A percentile compares a stretch with the other conserved stretches of the same genome.
Evolutionary conservation across 2,113 vertebrate species (phyloP).

Genomic region (Hydrochoerus hydrochaeris): DNA sequence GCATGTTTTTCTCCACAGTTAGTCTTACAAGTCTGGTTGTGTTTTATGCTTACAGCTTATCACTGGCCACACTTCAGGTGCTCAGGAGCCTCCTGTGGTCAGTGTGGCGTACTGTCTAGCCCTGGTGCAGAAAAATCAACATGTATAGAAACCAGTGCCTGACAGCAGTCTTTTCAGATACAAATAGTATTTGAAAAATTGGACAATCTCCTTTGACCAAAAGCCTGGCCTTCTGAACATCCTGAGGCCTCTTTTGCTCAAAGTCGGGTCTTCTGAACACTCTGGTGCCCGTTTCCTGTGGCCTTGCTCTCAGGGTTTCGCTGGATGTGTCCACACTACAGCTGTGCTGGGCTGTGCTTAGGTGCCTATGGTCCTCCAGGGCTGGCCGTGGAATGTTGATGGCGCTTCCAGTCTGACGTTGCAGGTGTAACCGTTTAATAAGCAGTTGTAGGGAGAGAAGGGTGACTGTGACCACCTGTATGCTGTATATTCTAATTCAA

Average conservation of each 20-base stretch:
- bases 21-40: not conserved
- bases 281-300: too few relatives aligned
- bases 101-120: not conserved
- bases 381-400: not conserved
- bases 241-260: not conserved
- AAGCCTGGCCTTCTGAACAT: not conserved
- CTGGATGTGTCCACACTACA: too few relatives aligned
- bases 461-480: not conserved
- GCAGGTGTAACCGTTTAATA: not conserved
- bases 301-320: not conserved
- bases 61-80: not conserved
- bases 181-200: not conserved
- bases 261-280: not conserved
- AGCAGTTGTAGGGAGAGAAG: not conserved
- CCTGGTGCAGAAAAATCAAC: not conserved
- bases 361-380: not conserved
- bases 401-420: not conserved
- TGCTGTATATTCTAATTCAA: not conserved
- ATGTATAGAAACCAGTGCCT: not conserved
- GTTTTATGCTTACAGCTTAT: not conserved
- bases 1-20: not conserved
- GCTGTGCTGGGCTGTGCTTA: not conserved
- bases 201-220: not conserved
- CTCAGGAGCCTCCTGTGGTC: not conserved
- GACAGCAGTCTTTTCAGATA: not conserved